Conservation (phyloP, 2,888 invertebrate species). For the Drosophila kambysellisi region DNA sequence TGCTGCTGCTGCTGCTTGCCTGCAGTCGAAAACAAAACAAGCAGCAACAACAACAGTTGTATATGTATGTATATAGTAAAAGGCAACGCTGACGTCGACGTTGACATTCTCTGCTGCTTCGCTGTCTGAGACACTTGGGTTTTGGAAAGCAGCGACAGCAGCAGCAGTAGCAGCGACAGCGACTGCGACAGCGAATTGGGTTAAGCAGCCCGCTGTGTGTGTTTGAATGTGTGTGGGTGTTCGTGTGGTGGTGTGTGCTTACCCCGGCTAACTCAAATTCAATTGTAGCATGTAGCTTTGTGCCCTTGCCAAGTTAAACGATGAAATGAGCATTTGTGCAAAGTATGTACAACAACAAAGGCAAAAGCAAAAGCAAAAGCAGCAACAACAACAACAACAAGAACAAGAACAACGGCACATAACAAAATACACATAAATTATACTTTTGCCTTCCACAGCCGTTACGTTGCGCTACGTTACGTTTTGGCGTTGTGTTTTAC, state of each 20-base stretch:
- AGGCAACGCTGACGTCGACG: constrained; percentile 23
- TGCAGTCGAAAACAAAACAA: constrained; percentile 49
- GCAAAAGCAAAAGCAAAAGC: constrained; percentile 9
- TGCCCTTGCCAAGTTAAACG: constrained; percentile 79
- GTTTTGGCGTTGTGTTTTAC: constrained; percentile 51
- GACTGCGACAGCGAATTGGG: constrained; percentile 64
- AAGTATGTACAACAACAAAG: constrained; percentile 49
- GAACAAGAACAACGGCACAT: constrained; percentile 20
- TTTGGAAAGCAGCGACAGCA: constrained; percentile 19
- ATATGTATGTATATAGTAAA: constrained; percentile 9
- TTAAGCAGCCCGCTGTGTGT: constrained; percentile 67
- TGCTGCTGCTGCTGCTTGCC: constrained; percentile 31
- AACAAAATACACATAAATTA: constrained; percentile 76
- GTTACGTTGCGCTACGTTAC: constrained; percentile 78
- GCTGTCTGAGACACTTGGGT: constrained; percentile 63
- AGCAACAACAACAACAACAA: constrained; percentile 11
- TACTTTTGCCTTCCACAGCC: constrained; percentile 64
- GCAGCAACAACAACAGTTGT: constrained; percentile 8
- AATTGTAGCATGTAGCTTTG: constrained; percentile 71
- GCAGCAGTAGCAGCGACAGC: not conserved
- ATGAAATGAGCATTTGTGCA: constrained; percentile 76
- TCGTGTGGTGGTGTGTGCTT: constrained; percentile 43
- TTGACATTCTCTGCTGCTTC: constrained; percentile 26
- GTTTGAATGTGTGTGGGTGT: constrained; percentile 17
- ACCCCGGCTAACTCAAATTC: constrained; percentile 72